Percentiles rank a stretch among this genome's conserved stretches.
Conservation (phyloP, 2,797 vertebrate species). For the Eleutherodactylus coqui region DNA sequence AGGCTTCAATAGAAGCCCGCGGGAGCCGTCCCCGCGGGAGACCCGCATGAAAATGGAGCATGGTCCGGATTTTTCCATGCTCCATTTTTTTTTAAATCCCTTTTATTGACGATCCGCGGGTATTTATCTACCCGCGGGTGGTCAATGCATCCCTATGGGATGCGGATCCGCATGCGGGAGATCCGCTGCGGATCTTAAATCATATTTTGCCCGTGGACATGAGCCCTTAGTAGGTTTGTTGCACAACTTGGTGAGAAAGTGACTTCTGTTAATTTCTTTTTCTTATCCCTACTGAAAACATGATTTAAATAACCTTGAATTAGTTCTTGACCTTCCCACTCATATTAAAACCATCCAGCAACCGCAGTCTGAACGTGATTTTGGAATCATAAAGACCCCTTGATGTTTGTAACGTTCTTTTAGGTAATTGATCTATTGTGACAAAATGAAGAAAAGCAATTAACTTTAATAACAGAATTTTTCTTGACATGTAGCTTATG, state of each 20-base stretch:
- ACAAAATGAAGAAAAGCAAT: slow-evolving; percentile 56
- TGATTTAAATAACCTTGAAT: slow-evolving; percentile 49
- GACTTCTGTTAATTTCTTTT: slow-evolving; percentile 31
- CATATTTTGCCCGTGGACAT: too few species aligned
- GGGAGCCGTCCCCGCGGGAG: too few species aligned
- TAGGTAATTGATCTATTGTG: slow-evolving; percentile 52
- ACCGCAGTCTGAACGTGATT: slow-evolving; percentile 30
- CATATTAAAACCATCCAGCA: slow-evolving; percentile 48
- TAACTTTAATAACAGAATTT: slow-evolving; percentile 37
- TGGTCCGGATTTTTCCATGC: too few species aligned
- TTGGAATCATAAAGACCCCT: slow-evolving; percentile 57
- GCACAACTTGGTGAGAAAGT: slow-evolving; percentile 33
- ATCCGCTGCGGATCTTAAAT: too few species aligned
- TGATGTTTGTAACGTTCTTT: slow-evolving; percentile 54
- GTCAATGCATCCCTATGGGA: too few species aligned
- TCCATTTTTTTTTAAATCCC: too few species aligned
- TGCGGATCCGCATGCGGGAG: too few species aligned
- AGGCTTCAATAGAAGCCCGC: too few species aligned
- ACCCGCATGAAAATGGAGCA: too few species aligned
- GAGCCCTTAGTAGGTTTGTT: slow-evolving; percentile 11
- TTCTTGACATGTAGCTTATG: slow-evolving; percentile 33
- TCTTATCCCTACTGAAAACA: slow-evolving; percentile 52
- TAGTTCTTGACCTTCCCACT: slow-evolving; percentile 53
- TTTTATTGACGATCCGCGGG: too few species aligned
- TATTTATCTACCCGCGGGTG: too few species aligned